Percentiles rank a stretch among this genome's conserved stretches.
Conservation (phyloP, 2,113 vertebrate genomes). For the Grantiella picta region DNA sequence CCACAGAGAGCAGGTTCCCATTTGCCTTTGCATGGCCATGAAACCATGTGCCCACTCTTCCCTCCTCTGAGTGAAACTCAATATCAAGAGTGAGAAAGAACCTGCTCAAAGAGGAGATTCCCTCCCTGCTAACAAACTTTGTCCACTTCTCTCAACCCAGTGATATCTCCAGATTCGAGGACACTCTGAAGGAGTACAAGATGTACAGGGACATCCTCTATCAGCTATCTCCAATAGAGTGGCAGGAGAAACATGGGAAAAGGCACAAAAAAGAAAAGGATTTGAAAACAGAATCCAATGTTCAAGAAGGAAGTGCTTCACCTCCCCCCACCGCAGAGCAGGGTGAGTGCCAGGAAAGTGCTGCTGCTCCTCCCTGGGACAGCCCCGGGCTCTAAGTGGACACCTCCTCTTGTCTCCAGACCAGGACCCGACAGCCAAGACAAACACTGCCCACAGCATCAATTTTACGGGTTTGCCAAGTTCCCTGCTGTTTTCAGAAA, state of each 20-base stretch:
- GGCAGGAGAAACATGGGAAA: slow-evolving; percentile 73
- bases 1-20: neutral
- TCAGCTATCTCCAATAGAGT: slow-evolving; percentile 83
- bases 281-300: neutral
- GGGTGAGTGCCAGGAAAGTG: neutral
- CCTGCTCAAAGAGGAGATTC: neutral
- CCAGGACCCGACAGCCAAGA: neutral
- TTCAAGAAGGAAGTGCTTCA: neutral
- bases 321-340: accelerated
- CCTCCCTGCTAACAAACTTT: neutral
- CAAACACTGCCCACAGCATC: accelerated
- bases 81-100: neutral
- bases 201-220: slow-evolving; percentile 85
- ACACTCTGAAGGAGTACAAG: slow-evolving; percentile 81
- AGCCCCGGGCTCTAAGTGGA: neutral
- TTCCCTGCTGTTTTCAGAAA: neutral
- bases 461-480: neutral
- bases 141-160: slow-evolving; percentile 56
- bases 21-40: neutral
- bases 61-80: neutral
- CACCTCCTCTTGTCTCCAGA: neutral
- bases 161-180: slow-evolving; percentile 79
- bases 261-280: neutral
- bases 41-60: neutral
- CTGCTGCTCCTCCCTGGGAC: neutral